A percentile compares a stretch with the other conserved stretches of the same genome.
These are phyloP conservation scores for Cichlasoma orientale DNA, from an alignment of 2,797 vertebrate species.

Conservation along the genomic window DNA sequence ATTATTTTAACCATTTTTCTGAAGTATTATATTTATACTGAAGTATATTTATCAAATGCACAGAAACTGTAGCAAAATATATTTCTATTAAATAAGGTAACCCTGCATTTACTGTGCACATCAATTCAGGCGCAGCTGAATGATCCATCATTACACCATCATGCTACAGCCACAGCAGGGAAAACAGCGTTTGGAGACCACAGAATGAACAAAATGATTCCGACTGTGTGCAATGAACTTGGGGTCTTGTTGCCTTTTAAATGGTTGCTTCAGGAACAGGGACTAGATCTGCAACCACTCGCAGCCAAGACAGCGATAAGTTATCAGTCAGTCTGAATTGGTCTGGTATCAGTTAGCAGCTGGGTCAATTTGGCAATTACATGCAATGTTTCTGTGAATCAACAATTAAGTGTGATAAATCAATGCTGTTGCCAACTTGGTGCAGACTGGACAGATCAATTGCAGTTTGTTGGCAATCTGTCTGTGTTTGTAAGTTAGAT, in stretches of 20 bases:
- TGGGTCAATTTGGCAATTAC: background rate
- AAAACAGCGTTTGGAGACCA: background rate
- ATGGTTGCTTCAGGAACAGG: too few species aligned
- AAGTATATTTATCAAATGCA: background rate
- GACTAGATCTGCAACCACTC: too few species aligned
- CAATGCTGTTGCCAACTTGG: background rate
- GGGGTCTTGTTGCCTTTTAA: background rate
- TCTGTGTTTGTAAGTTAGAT: too few species aligned
- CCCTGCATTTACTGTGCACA: background rate
- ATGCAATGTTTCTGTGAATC: too few species aligned
- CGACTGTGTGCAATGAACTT: too few species aligned
- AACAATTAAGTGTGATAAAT: background rate
- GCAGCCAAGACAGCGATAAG: background rate
- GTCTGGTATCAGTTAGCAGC: background rate
- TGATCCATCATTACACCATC: too few species aligned
- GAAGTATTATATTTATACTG: too few species aligned
- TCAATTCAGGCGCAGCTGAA: background rate
- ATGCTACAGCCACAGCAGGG: background rate
- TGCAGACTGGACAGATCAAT: background rate
- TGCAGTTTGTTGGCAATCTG: background rate
- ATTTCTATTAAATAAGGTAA: background rate
- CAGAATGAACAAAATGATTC: background rate
- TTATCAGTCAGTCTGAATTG: background rate
- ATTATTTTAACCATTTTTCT: too few species aligned
- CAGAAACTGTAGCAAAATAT: background rate